phyloP scores from a whole-genome alignment of 2,888 invertebrate genomes.

The Lamproptera curius region DNA sequence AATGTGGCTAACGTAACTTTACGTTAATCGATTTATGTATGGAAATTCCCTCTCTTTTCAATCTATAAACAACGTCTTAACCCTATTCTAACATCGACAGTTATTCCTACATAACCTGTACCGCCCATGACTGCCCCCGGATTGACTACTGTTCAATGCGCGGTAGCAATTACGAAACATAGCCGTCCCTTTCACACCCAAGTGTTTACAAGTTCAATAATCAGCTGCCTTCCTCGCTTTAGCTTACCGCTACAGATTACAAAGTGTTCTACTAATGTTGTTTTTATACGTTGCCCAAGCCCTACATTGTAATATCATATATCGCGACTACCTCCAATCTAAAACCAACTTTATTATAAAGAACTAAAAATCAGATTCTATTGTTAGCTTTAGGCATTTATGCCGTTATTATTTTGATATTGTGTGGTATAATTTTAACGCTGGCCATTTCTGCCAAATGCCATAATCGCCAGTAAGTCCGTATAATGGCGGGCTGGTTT shows the following conservation, averaged over 20 bases:
- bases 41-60: background rate
- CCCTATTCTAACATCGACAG: conserved; percentile 7
- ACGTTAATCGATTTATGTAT: too few species aligned
- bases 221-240: conserved; percentile 46
- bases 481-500: conserved; percentile 57
- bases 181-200: conserved; percentile 46
- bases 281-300: conserved; percentile 63
- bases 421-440: conserved; percentile 58
- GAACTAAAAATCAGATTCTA: too few species aligned
- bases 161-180: conserved; percentile 44
- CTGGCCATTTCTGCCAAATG: conserved; percentile 51
- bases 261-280: conserved; percentile 59
- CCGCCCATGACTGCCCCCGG: conserved; percentile 58
- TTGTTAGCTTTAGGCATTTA: conserved; percentile 32
- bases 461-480: conserved; percentile 55
- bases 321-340: background rate
- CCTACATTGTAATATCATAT: conserved; percentile 47
- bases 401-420: conserved; percentile 25
- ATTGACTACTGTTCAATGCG: conserved; percentile 61
- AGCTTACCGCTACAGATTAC: conserved; percentile 63
- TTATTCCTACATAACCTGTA: conserved; percentile 30
- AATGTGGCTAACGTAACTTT: too few species aligned
- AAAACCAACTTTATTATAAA: conserved; percentile 31
- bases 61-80: conserved; percentile 3
- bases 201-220: conserved; percentile 20